phyloP scores from a whole-genome alignment of 2,797 vertebrate species.

The Poeciliopsis gracilis region DNA sequence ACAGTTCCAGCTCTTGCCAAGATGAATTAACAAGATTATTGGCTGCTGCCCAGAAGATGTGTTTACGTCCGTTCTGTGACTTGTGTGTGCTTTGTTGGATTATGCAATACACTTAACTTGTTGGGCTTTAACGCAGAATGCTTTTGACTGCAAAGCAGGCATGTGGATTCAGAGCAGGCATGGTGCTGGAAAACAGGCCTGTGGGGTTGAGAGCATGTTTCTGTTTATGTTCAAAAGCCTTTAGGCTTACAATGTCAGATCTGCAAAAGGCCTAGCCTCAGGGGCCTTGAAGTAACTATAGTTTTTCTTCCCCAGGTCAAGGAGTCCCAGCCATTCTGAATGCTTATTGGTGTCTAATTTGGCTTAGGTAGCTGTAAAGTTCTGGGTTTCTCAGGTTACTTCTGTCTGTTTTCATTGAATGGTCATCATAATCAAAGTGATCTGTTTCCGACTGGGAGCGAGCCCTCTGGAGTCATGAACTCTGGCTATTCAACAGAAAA shows the following conservation, averaged over 20 bases:
- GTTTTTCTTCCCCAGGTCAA: conserved; percentile 45
- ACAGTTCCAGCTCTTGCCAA: conserved; percentile 49
- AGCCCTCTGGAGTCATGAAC: neutral
- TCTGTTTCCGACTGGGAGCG: conserved; percentile 24
- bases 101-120: conserved; percentile 53
- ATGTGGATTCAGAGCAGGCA: conserved; percentile 19
- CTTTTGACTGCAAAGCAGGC: conserved; percentile 31
- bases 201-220: conserved; percentile 46
- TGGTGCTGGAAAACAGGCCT: conserved; percentile 21
- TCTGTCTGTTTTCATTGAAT: conserved; percentile 45
- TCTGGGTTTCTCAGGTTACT: conserved; percentile 20
- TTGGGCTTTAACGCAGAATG: conserved; percentile 41
- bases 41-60: conserved; percentile 42
- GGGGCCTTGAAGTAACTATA: conserved; percentile 35
- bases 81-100: conserved; percentile 24
- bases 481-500: neutral
- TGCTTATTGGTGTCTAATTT: conserved; percentile 50
- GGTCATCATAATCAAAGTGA: conserved; percentile 3
- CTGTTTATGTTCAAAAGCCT: conserved; percentile 53
- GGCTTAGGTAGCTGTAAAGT: conserved; percentile 32
- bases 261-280: conserved; percentile 39
- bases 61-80: conserved; percentile 51
- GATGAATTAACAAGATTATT: conserved; percentile 61
- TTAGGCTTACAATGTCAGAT: conserved; percentile 50
- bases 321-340: conserved; percentile 34